Base-by-base conservation (phyloP, 2,888 invertebrate genomes). In the Tetropium fuscum region DNA sequence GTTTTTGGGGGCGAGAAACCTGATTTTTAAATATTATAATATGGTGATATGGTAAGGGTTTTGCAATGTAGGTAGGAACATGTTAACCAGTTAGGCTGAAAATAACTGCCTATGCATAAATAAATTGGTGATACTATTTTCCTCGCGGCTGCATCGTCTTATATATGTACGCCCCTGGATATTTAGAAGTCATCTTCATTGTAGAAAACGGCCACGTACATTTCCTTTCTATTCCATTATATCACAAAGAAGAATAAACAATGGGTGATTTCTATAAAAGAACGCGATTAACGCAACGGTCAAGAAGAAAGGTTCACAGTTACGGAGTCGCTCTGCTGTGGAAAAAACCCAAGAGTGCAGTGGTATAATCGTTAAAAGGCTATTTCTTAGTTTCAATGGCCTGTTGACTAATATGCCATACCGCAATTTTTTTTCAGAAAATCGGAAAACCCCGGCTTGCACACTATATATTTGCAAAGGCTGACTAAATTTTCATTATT, bases 211-310 rank as follows among this genome's bases (percentile, higher is more conserved):
- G 63, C 48, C 68, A 68, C 66, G 68, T 66, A 64, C 59, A 54
- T 65, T 68, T 66, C 71, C 68, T 67, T 71, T 70, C 71, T 66
- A 63, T 66, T 65, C 53, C 41, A 63, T 67, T 67, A 61, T 58
- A 53, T 45, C 61, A 68, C 66, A 64, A 64, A 66, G 64, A 64
- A 66, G 66, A 68, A 65, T 68, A 64, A 64, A 68, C 68, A 68
- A 68, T 68, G 59, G 63, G 32, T 58, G 68, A 65, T 65, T 68
- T 68, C 48, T 48, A 38, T 13, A 36, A 36, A 48, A 38, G 36
- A 47, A 47, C 47, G 47, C 47, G 18, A 19, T 30, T 34, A 48
- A 34, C 34, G 48, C 7, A 15, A 45, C 45, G 22, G 6, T 16
- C 15, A 16, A 20, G 43, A 43, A 10, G 13, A 43, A 16, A 45